Evolutionary conservation across 2,797 vertebrate genomes (phyloP).

Genomic region (Gymnoscopelus braueri): DNA sequence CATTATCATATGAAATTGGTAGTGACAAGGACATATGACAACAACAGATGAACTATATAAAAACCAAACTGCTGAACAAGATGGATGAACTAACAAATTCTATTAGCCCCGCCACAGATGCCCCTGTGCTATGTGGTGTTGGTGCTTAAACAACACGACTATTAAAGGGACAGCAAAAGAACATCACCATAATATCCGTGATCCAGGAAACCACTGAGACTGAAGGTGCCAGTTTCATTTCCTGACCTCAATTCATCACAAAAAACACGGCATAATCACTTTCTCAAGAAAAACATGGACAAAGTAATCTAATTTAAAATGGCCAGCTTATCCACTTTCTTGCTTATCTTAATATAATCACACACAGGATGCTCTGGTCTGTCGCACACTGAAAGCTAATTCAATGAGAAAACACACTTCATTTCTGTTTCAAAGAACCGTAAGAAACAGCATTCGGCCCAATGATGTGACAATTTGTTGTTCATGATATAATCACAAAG

Average conservation of each 20-base stretch:
- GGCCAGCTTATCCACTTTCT: conserved; percentile 13
- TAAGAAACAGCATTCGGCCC: conserved; percentile 16
- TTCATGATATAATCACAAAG: conserved; percentile 28
- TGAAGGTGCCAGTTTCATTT: conserved; percentile 51
- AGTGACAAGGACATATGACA: conserved; percentile 20
- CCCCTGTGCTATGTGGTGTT: conserved; percentile 8
- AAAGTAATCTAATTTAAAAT: conserved; percentile 41
- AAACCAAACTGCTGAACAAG: neutral
- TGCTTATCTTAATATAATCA: conserved; percentile 49
- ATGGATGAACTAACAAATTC: conserved; percentile 18
- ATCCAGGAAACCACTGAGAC: conserved; percentile 15
- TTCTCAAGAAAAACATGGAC: conserved; percentile 24
- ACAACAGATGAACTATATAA: conserved; percentile 28
- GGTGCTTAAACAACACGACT: conserved; percentile 16
- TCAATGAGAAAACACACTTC: conserved; percentile 21
- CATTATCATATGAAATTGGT: conserved; percentile 18
- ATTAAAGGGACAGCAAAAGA: conserved; percentile 32
- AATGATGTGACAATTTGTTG: conserved; percentile 32
- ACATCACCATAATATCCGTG: conserved; percentile 26
- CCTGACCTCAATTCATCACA: conserved; percentile 26
- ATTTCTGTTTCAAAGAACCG: conserved; percentile 29
- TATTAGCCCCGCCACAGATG: neutral
- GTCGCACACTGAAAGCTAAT: conserved; percentile 19
- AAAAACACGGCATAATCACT: conserved; percentile 23
- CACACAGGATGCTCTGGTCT: conserved; percentile 15